phyloP scores from a whole-genome alignment of 2,888 invertebrate genomes.

The Holacanthella duospinosa region DNA sequence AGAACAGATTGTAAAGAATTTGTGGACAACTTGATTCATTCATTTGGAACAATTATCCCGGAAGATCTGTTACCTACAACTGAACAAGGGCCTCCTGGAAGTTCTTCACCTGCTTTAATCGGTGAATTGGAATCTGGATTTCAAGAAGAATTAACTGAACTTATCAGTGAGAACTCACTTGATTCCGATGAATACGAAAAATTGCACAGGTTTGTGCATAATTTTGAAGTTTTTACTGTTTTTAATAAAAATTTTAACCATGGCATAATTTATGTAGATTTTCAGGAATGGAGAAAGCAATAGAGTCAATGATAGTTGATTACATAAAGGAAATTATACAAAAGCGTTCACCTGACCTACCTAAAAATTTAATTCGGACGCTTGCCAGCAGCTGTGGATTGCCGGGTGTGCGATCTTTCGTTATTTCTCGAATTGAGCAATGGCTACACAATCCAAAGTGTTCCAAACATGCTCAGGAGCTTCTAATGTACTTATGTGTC shows the following conservation, averaged over 20 bases:
- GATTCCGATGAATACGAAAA: too few species aligned
- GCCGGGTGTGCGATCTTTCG: conserved; percentile 42
- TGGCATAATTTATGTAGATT: conserved; percentile 13
- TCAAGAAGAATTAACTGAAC: conserved; percentile 23
- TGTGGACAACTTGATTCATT: conserved; percentile 79
- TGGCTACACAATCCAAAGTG: conserved; percentile 66
- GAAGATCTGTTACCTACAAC: conserved; percentile 56
- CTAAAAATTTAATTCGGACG: conserved; percentile 26
- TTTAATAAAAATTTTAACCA: background rate
- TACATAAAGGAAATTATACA: conserved; percentile 24
- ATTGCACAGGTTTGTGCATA: too few species aligned
- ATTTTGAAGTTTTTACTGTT: too few species aligned
- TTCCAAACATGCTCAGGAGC: conserved; percentile 80
- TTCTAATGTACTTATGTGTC: conserved; percentile 78
- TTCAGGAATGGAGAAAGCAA: conserved; percentile 12
- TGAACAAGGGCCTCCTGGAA: conserved; percentile 19
- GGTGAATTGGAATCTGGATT: conserved; percentile 18
- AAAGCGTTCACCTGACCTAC: conserved; percentile 33
- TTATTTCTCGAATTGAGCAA: conserved; percentile 26
- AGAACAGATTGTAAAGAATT: conserved; percentile 79
- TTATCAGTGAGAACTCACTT: too few species aligned
- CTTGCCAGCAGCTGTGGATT: conserved; percentile 30
- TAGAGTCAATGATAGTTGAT: conserved; percentile 26
- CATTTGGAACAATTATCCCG: conserved; percentile 68
- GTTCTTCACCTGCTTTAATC: conserved; percentile 26